Conservation (phyloP, 2,888 invertebrate species). For the Lithophane leautieri region DNA sequence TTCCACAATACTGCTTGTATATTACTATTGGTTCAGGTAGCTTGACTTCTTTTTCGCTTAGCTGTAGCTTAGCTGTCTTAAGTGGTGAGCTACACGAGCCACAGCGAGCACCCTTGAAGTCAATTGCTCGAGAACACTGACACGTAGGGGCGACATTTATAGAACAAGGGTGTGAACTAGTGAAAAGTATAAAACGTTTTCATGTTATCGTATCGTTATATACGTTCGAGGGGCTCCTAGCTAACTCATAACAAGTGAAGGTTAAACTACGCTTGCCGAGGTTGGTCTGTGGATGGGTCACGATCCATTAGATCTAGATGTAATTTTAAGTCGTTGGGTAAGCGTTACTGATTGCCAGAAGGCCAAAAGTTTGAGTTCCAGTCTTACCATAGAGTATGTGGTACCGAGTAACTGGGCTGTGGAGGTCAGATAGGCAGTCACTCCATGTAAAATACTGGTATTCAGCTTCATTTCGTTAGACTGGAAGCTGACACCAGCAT, state of each 20-base stretch:
- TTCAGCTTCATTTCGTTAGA: background rate
- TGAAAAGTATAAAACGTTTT: constrained; percentile 31
- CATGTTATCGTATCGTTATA: constrained; percentile 19
- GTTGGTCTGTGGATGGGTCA: background rate
- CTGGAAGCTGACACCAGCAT: background rate
- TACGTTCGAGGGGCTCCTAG: background rate
- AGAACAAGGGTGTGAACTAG: constrained; percentile 67
- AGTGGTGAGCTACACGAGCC: constrained; percentile 26
- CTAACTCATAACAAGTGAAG: background rate
- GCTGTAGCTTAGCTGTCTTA: constrained; percentile 8
- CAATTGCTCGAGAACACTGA: constrained; percentile 57
- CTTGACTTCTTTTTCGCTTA: constrained; percentile 6
- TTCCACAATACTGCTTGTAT: background rate
- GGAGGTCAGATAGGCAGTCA: background rate
- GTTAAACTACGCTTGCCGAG: background rate
- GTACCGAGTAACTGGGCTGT: background rate
- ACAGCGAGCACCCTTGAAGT: constrained; percentile 45
- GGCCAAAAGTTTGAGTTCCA: background rate
- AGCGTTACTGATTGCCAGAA: background rate
- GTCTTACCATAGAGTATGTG: background rate
- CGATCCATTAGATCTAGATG: background rate
- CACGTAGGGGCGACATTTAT: constrained; percentile 69
- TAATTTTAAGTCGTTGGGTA: background rate
- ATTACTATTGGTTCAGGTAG: background rate
- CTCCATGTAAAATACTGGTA: background rate